phyloP scores from a whole-genome alignment of 2,797 vertebrate genomes.

The Remorina albescens region DNA sequence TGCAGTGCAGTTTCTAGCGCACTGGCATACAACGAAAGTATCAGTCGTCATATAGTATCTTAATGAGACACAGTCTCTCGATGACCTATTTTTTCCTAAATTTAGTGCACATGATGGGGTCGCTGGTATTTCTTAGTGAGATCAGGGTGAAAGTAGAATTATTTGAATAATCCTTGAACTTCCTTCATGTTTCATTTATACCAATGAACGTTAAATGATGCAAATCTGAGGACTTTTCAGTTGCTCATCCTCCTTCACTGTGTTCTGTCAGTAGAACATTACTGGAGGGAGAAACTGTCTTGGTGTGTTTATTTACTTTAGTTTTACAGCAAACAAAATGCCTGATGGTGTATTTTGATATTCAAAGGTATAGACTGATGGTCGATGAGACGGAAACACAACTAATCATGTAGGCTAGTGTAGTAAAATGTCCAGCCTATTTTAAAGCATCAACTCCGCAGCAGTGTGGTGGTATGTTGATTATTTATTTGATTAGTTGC shows the following conservation, averaged over 20 bases:
- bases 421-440: slow-evolving; percentile 17
- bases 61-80: slow-evolving; percentile 41
- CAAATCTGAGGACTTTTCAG: slow-evolving; percentile 28
- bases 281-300: slow-evolving; percentile 40
- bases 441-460: slow-evolving; percentile 15
- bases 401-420: slow-evolving; percentile 30
- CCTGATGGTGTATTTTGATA: slow-evolving; percentile 33
- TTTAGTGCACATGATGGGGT: slow-evolving; percentile 9
- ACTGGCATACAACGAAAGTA: slow-evolving; percentile 8
- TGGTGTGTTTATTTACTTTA: slow-evolving; percentile 41
- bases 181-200: slow-evolving; percentile 37
- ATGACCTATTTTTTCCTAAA: slow-evolving; percentile 44
- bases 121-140: slow-evolving; percentile 29
- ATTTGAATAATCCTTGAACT: slow-evolving; percentile 49
- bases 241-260: slow-evolving; percentile 33
- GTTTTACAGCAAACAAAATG: slow-evolving; percentile 37
- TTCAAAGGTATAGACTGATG: slow-evolving; percentile 38
- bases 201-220: slow-evolving; percentile 44
- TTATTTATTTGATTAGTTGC: slow-evolving; percentile 23
- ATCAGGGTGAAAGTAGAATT: slow-evolving; percentile 32
- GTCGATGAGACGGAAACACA: slow-evolving; percentile 29
- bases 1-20: no score
- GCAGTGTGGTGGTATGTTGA: neutral
- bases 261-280: slow-evolving; percentile 35
- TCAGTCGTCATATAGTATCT: slow-evolving; percentile 17